phyloP scores from a whole-genome alignment of 1,140 invertebrate species.

The Ectropis grisescens region DNA sequence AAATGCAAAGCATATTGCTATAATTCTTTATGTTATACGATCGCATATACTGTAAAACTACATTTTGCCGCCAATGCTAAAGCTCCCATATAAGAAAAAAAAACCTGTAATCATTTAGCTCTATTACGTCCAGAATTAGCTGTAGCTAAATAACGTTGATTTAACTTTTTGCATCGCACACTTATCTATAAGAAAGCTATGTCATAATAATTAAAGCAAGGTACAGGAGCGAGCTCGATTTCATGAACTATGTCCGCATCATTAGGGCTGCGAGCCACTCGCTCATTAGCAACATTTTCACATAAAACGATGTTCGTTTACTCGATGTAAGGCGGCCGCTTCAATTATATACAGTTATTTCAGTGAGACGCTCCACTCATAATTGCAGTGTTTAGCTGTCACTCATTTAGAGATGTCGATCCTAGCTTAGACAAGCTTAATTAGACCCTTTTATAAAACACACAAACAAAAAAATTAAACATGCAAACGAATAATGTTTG shows the following conservation, averaged over 20 bases:
- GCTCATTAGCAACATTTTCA: slow-evolving; percentile 52
- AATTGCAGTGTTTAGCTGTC: slow-evolving; percentile 42
- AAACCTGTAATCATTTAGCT: slow-evolving; percentile 3
- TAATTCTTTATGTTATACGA: no score
- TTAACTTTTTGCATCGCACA: background rate
- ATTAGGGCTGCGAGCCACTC: slow-evolving; percentile 35
- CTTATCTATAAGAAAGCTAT: slow-evolving; percentile 7
- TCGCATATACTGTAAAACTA: no score
- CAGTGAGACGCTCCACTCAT: slow-evolving; percentile 28
- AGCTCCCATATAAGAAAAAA: background rate
- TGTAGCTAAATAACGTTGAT: no score
- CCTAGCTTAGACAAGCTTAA: slow-evolving; percentile 19
- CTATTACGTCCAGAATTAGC: no score
- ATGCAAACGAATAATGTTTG: slow-evolving; percentile 10
- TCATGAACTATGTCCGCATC: slow-evolving; percentile 45
- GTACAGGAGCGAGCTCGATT: slow-evolving; percentile 30
- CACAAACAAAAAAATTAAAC: slow-evolving; percentile 8
- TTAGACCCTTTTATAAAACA: slow-evolving; percentile 12
- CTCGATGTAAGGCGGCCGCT: slow-evolving; percentile 27
- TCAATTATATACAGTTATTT: slow-evolving; percentile 52
- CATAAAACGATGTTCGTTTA: slow-evolving; percentile 40
- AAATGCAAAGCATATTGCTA: no score
- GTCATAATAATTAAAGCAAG: slow-evolving; percentile 12
- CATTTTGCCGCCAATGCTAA: background rate
- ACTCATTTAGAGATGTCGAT: slow-evolving; percentile 35